Base-by-base conservation (phyloP, 2,113 vertebrate genomes). In the Prietella phreatophila region DNA sequence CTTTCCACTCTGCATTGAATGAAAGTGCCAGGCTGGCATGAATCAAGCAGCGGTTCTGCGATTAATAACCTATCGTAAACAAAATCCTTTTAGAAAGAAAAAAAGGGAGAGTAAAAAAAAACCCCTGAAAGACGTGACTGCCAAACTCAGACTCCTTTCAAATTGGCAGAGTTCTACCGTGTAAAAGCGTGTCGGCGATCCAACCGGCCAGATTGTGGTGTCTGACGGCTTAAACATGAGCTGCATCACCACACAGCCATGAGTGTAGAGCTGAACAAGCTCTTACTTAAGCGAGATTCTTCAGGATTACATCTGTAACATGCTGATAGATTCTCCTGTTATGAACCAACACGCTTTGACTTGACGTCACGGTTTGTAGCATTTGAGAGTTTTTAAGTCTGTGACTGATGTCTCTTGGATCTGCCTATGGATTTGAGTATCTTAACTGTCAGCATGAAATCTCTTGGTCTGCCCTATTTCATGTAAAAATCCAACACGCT, bases 131-230 rank as follows among this genome's bases (percentile, higher is more conserved):
- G 50, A n/a, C 20, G 15, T 11, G 13, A 30, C 78, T 75, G 87
- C 87, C 89, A 90, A 85, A 76, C 76, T 85, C 7, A 25, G 56
- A 80, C 20, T 65, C 55, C 25, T 81, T 81, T 84, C 42, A 80
- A 60, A 83, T 61, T 56, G 87, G 85, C 82, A 42, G 67, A 30
- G 71, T 5, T 42, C 20, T 14, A 20, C 22, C 27, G n/a, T 56
- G 55, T 65, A 15, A 84, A 50, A 78, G 50, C 8, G 4, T 30
- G 75, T 58, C 75, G 84, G 87, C 0, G 71, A 87, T 85, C 89
- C 85, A 87, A 85, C 1, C 1, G 30, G 61, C 33, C 89, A 90
- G 89, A 90, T 60, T 90, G 89, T 87, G 67, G 81, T 15, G 89
- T 88, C 89, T 85, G 82, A 76, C 85, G 85, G 86, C 11, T 60